A percentile compares a stretch with the other conserved stretches of the same genome.
phyloP scores from a whole-genome alignment of 2,113 vertebrate genomes.

The Emydocephalus ijimae region DNA sequence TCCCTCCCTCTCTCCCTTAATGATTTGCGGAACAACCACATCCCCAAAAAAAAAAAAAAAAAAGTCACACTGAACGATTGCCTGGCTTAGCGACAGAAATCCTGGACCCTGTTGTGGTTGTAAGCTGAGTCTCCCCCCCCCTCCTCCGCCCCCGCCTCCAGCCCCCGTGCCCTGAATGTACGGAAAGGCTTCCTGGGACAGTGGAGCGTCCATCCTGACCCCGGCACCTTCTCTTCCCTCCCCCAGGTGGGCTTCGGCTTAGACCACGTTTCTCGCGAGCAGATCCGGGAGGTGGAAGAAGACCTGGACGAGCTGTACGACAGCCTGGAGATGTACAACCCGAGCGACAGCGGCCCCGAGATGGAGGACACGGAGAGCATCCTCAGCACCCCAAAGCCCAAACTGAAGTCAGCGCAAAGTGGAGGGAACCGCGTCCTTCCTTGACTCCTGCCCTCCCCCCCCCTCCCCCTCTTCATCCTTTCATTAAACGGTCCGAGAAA shows the following conservation, averaged over 20 bases:
- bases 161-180: accelerated
- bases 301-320: slow-evolving; percentile 91
- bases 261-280: slow-evolving; percentile 88
- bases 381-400: slow-evolving; percentile 90
- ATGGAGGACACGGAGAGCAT: slow-evolving; percentile 93
- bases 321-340: slow-evolving; percentile 93
- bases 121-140: neutral
- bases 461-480: no score
- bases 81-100: neutral
- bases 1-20: no score
- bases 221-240: neutral
- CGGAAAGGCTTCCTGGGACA: no score
- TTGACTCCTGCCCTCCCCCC: no score
- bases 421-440: neutral
- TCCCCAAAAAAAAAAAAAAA: neutral
- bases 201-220: neutral
- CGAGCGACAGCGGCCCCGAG: slow-evolving; percentile 91
- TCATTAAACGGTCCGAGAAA: neutral
- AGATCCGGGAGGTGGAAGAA: slow-evolving; percentile 91
- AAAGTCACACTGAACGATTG: neutral
- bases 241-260: slow-evolving; percentile 84
- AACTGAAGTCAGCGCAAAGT: slow-evolving; percentile 72
- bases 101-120: no score
- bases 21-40: neutral
- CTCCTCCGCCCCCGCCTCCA: no score